Evolutionary conservation across 2,888 invertebrate genomes (phyloP).

Genomic region (Hypomecis punctinalis): DNA sequence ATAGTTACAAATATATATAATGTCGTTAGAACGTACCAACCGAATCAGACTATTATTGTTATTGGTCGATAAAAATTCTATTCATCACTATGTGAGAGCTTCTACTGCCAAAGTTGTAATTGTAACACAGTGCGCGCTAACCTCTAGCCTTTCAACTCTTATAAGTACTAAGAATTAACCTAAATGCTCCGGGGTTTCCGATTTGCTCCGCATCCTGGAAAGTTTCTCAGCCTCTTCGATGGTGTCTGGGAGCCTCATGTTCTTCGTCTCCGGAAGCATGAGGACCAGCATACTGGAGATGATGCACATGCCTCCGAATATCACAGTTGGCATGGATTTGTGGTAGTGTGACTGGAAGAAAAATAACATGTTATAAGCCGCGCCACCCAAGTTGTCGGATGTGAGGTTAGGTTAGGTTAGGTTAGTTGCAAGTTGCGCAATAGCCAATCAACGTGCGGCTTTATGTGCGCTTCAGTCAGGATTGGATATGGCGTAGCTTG

Average conservation of each 20-base stretch:
- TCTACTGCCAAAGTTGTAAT: too few relatives aligned
- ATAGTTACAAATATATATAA: too few relatives aligned
- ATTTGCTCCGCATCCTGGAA: conserved; percentile 64
- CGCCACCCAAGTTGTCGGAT: too few relatives aligned
- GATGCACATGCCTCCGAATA: conserved; percentile 86
- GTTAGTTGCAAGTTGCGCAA: too few relatives aligned
- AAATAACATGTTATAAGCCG: conserved; percentile 3
- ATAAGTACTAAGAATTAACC: conserved; percentile 11
- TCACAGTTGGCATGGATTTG: conserved; percentile 85
- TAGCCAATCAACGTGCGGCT: too few relatives aligned
- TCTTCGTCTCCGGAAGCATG: conserved; percentile 89
- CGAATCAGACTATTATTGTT: too few relatives aligned
- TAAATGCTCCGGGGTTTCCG: conserved; percentile 41
- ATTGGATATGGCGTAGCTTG: too few relatives aligned
- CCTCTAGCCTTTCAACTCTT: conserved; percentile 6
- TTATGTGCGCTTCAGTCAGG: too few relatives aligned
- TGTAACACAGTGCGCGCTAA: conserved; percentile 3
- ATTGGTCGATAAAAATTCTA: too few relatives aligned
- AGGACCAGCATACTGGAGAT: conserved; percentile 86
- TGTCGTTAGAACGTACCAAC: too few relatives aligned
- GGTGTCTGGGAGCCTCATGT: conserved; percentile 87
- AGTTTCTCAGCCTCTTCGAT: conserved; percentile 87
- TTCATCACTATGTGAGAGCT: too few relatives aligned
- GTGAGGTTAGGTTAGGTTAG: too few relatives aligned
- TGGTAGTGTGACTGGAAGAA: conserved; percentile 70